Evolutionary conservation across 64 coral and sea anemone genomes (phyloP).

Genomic region (Catalaphyllia jardinei): DNA sequence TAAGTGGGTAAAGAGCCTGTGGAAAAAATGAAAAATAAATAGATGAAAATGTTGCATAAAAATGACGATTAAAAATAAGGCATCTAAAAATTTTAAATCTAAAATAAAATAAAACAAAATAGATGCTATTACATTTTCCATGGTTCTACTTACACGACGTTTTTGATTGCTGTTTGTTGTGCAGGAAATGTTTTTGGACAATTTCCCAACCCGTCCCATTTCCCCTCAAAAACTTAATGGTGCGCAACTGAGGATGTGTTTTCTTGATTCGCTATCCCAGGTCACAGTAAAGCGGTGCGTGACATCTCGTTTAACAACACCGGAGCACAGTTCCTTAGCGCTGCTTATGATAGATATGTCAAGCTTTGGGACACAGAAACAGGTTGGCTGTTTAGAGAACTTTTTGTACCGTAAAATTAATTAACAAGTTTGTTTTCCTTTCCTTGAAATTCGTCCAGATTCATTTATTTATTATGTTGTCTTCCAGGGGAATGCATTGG

Average conservation of each 20-base stretch:
- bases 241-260: background rate
- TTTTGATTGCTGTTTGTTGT: too few relatives aligned
- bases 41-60: too few relatives aligned
- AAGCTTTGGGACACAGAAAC: conserved; percentile 99
- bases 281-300: conserved; percentile 97
- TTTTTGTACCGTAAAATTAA: background rate
- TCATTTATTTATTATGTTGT: background rate
- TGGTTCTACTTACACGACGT: too few relatives aligned
- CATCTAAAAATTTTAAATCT: too few relatives aligned
- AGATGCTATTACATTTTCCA: too few relatives aligned
- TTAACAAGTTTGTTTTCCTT: background rate
- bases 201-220: too few relatives aligned
- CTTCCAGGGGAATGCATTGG: conserved; percentile 87
- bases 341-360: conserved; percentile 97
- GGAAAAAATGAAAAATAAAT: too few relatives aligned
- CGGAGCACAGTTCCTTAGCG: conserved; percentile 90
- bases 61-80: too few relatives aligned
- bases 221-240: too few relatives aligned
- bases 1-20: too few relatives aligned
- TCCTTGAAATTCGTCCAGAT: background rate
- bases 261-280: conserved; percentile 31
- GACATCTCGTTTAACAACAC: conserved; percentile 93
- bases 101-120: too few relatives aligned
- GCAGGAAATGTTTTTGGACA: too few relatives aligned
- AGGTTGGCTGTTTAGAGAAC: conserved; percentile 21